Base-by-base conservation (phyloP, 2,113 vertebrate genomes). In the Gallinago jamesoni region DNA sequence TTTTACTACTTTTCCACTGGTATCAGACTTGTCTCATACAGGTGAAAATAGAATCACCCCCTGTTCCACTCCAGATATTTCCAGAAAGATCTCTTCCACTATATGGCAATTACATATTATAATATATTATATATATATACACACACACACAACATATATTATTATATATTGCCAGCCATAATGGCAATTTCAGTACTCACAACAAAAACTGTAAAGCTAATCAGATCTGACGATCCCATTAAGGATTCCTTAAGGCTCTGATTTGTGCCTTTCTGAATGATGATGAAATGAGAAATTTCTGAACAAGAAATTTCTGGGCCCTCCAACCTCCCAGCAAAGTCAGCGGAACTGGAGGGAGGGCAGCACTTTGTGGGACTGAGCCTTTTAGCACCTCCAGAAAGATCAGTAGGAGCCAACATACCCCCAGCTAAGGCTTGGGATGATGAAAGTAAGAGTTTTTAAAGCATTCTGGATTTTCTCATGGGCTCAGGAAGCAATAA, bases 401-500 rank as follows among this genome's bases (percentile, higher is more conserved):
- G 35, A 70, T 45, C 16, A 82, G 50, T 6, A 53, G 55, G 91
- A 93, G 47, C 52, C 63, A 94, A 95, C 62, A 79, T 2, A 47
- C 50, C 28, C 0, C 7, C 74, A 91, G 76, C 83, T 80, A 83
- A 93, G 67, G 73, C 47, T 85, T 78, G 57, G 62, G 94, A 92
- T 83, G 66, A 89, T 88, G 78, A 91, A 95, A 94, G 81, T 50
- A 95, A 81, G n/a, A 52, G 43, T 86, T 91, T 91, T 55, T 87
- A 93, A 95, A 19, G 62, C 41, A 90, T 64, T 57, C 82, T 14
- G 45, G 77, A 67, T 94, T 96, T 95, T 93, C 92, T 97, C 77
- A 93, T 72, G 53, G 84, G 64, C 84, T 95, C 87, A 88, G 93
- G 87, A 97, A 97, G 92, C 90, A 93, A 96, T 94, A 94, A 97